Percentiles rank a stretch among this genome's conserved stretches.
Conservation (phyloP, 2,113 vertebrate species). For the Hypocryptadius cinnamomeus region DNA sequence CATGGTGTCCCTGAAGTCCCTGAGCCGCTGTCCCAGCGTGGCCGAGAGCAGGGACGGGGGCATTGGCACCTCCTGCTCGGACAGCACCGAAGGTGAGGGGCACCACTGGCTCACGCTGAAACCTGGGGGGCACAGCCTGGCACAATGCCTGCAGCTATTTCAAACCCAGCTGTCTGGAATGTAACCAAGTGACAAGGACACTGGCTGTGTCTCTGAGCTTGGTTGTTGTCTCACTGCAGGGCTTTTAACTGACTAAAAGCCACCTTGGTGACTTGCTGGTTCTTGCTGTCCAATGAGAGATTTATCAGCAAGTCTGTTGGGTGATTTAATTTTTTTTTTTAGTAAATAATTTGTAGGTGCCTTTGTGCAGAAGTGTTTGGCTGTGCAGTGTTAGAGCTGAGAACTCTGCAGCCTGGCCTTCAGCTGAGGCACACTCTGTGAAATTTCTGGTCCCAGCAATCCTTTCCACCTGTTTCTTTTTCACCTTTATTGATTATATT, state of each 20-base stretch:
- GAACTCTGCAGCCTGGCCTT: neutral
- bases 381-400: neutral
- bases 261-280: neutral
- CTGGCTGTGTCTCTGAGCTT: neutral
- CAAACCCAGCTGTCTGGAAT: neutral
- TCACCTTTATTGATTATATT: neutral
- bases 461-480: neutral
- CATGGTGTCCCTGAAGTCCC: conserved; percentile 74
- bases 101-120: neutral
- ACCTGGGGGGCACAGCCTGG: neutral
- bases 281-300: neutral
- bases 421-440: neutral
- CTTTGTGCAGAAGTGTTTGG: neutral
- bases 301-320: neutral
- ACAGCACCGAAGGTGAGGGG: conserved; percentile 83
- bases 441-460: neutral
- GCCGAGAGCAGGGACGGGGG: conserved; percentile 76
- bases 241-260: neutral
- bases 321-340: neutral
- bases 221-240: neutral
- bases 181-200: neutral
- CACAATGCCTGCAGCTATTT: fast-evolving
- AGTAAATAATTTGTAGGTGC: neutral
- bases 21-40: conserved; percentile 73
- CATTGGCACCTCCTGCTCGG: conserved; percentile 79